These are phyloP conservation scores for Leptinotarsa rubiginosa DNA, from an alignment of 2,888 invertebrate genomes.

Conservation along the genomic window DNA sequence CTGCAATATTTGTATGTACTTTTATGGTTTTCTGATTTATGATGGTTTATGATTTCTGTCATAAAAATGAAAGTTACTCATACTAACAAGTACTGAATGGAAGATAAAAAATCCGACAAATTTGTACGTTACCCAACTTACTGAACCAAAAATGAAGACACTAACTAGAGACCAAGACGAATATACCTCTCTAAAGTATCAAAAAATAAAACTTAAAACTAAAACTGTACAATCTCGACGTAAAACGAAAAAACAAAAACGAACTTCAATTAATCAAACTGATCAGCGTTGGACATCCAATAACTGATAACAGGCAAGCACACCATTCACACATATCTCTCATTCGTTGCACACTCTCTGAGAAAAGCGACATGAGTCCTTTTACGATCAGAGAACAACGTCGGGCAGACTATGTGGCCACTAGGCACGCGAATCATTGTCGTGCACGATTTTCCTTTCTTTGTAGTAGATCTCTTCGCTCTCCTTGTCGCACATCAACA, in stretches of 20 bases:
- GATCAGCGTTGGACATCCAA: slow-evolving; percentile 55
- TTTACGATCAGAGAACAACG: slow-evolving; percentile 71
- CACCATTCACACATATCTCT: slow-evolving; percentile 55
- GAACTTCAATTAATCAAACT: slow-evolving; percentile 55
- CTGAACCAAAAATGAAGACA: background rate
- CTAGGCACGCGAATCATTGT: slow-evolving; percentile 72
- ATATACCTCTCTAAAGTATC: background rate
- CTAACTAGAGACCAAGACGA: background rate
- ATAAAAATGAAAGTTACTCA: too few species aligned
- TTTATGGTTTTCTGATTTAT: too few species aligned
- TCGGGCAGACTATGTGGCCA: slow-evolving; percentile 79
- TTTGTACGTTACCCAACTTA: too few species aligned
- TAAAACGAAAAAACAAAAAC: slow-evolving; percentile 37
- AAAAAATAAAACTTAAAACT: slow-evolving; percentile 33
- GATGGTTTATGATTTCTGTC: too few species aligned
- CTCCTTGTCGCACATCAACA: slow-evolving; percentile 96
- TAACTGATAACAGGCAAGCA: slow-evolving; percentile 53
- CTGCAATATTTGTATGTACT: too few species aligned
- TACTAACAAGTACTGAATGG: too few species aligned
- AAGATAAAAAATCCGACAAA: too few species aligned
- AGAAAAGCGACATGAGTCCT: slow-evolving; percentile 59
- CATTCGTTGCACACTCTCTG: slow-evolving; percentile 56
- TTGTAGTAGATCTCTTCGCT: slow-evolving; percentile 98
- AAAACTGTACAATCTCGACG: slow-evolving; percentile 45
- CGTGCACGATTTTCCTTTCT: slow-evolving; percentile 90